Evolutionary conservation across 2,797 vertebrate species (phyloP), one percentile per base, ranked within the genome.

Genomic region (Platalea minor): DNA sequence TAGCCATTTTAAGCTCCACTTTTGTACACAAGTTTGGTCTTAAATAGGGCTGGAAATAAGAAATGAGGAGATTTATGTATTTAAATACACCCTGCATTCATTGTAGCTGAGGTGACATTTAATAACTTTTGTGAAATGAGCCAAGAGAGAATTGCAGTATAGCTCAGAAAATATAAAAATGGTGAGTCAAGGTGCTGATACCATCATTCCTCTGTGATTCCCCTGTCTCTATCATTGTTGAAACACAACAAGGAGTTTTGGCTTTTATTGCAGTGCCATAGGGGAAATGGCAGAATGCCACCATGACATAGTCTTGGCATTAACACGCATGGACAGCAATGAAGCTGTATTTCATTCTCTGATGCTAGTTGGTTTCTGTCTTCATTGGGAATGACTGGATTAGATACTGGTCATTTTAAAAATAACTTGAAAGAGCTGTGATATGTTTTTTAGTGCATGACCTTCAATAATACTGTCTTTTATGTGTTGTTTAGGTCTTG

Each of bases 401-500:
- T 77, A 53, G 43, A 82, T 88, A 85, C 5, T 70, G 28, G 11
- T 56, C 2, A 20, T 77, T 85, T 91, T 7, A 61, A 77, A 87
- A 91, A 72, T 73, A 77, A 50, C 17, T 85, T 82, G 46, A 43
- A 63, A 82, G 31, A 51, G 7, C 6, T 53, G 16, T 43, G 43
- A 11, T 83, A 31, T 23, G 12, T 10, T 81, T 86, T 85, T 69
- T 65, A 84, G 9, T 69, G 48, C 57, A 63, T 91, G 37, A 50
- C 59, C 73, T 91, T 46, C 33, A 89, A 37, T 97, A 95, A 97
- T 86, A 33, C 7, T 96, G 21, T 95, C 41, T 96, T 97, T 91
- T 82, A 45, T 91, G 64, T 97, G 28, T 89, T 80, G 95, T 70
- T 61, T 89, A 99, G 99, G 99, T 96, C 97, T 99, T 87, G 99